A percentile compares a stretch with the other conserved stretches of the same genome.
Evolutionary conservation across 1,140 invertebrate species (phyloP).

Genomic region (Polyergus mexicanus): DNA sequence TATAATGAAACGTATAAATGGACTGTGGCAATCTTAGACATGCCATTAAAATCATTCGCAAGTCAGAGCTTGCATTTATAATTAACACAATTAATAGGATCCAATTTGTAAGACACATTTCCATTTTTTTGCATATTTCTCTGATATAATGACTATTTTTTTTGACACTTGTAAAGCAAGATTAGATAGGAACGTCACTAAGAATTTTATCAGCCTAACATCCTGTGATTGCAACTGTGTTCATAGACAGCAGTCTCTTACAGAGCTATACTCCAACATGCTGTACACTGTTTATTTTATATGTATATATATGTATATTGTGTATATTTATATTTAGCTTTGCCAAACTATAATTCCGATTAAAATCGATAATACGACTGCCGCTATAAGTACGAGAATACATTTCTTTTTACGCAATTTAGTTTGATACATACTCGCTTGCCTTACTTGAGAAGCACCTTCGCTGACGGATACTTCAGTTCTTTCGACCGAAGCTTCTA

Average conservation of each 20-base stretch:
- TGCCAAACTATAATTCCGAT: slow-evolving; percentile 90
- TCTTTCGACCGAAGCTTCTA: slow-evolving; percentile 97
- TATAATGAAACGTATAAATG: slow-evolving; percentile 75
- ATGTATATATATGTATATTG: neutral
- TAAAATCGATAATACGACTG: slow-evolving; percentile 90
- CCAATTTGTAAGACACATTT: slow-evolving; percentile 57
- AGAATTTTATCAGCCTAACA: slow-evolving; percentile 42
- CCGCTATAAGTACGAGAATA: slow-evolving; percentile 90
- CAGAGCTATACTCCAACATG: slow-evolving; percentile 44
- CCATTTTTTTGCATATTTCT: neutral
- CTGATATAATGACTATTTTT: slow-evolving; percentile 29
- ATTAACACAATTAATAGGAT: slow-evolving; percentile 70
- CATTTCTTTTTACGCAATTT: slow-evolving; percentile 96
- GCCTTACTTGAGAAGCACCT: slow-evolving; percentile 92
- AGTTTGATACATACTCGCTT: slow-evolving; percentile 95
- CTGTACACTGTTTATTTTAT: neutral
- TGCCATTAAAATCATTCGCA: slow-evolving; percentile 63
- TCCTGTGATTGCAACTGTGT: slow-evolving; percentile 30
- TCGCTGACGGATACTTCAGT: slow-evolving; percentile 95
- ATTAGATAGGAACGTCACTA: slow-evolving; percentile 33
- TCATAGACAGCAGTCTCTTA: slow-evolving; percentile 25
- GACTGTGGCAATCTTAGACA: slow-evolving; percentile 67
- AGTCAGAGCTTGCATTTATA: slow-evolving; percentile 68
- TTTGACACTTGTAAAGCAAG: slow-evolving; percentile 50
- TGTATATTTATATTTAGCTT: slow-evolving; percentile 70